Base-by-base conservation (phyloP, 2,113 vertebrate genomes). In the Clinocottus analis region DNA sequence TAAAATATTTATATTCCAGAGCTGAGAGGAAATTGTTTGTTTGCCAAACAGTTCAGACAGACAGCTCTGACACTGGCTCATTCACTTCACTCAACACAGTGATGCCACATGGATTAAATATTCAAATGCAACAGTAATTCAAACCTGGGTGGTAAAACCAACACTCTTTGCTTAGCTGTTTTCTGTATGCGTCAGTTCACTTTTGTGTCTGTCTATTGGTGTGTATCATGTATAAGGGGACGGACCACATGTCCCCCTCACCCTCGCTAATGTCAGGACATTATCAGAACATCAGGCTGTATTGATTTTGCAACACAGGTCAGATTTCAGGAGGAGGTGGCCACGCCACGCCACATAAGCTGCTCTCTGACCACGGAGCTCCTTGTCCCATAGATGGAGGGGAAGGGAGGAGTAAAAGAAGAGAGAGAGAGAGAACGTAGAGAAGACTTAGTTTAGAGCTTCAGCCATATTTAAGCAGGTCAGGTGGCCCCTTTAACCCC, bases 271-370 rank as follows among this genome's bases (percentile, higher is more conserved):
- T 97, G 96, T 96, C 94, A 96, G 94, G 95, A 96, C 95, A 96
- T 97, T 96, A 97, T 97, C 96, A 95, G 95, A 95, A 96, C 96
- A 95, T 95, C 91, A 95, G 95, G 94, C 94, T 94, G 94, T 96
- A 98, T 98, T 94, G 97, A 98, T 98, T 96, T 92, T 95, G 94
- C 93, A 90, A 85, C 89, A 90, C 91, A 94, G 96, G 95, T 97
- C 96, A 93, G 94, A 93, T 98, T 97, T 96, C 97, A 95, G 95
- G 87, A 79, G 92, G 92, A 93, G 93, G 86, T 79, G 83, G 87
- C 77, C 72, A 59, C 60, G 19, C 65, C 41, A 45, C 66, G 87
- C 83, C 87, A 88, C 86, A 92, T 93, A 95, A 94, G 87, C 87
- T 88, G 89, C 91, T 94, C 90, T 79, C 89, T 65, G 76, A 90